phyloP scores from a whole-genome alignment of 2,113 vertebrate genomes.

The Neodontobutis hainanensis region DNA sequence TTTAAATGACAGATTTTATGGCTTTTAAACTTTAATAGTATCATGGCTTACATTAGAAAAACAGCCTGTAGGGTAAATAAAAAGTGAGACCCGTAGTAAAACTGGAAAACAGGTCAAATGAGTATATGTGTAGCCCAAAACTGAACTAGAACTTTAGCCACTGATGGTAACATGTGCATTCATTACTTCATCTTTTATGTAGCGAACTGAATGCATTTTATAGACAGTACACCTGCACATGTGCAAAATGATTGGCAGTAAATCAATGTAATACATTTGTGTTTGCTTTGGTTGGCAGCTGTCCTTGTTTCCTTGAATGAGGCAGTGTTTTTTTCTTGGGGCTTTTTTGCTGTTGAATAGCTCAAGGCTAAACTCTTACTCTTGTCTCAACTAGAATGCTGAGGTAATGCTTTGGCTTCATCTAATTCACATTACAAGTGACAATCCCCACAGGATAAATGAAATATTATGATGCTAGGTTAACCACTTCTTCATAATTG shows the following conservation, averaged over 20 bases:
- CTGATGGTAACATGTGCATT: constrained; percentile 40
- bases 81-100: constrained; percentile 49
- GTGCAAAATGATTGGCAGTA: constrained; percentile 76
- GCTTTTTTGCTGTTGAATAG: constrained; percentile 50
- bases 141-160: constrained; percentile 61
- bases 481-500: constrained; percentile 58
- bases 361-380: constrained; percentile 72
- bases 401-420: constrained; percentile 71
- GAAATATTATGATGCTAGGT: constrained; percentile 63
- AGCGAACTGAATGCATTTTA: constrained; percentile 52
- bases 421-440: constrained; percentile 61
- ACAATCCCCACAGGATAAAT: constrained; percentile 68
- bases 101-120: constrained; percentile 68
- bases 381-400: constrained; percentile 71
- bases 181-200: constrained; percentile 73
- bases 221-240: constrained; percentile 71
- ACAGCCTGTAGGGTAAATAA: constrained; percentile 56
- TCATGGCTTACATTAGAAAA: constrained; percentile 59
- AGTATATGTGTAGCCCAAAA: constrained; percentile 50
- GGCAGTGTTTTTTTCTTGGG: constrained; percentile 70
- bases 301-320: constrained; percentile 68
- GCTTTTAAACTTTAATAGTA: constrained; percentile 42
- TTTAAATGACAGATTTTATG: constrained; percentile 35
- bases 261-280: constrained; percentile 71
- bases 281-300: constrained; percentile 76